Conservation (phyloP, 1,140 invertebrate genomes). For the Spodoptera frugiperda region DNA sequence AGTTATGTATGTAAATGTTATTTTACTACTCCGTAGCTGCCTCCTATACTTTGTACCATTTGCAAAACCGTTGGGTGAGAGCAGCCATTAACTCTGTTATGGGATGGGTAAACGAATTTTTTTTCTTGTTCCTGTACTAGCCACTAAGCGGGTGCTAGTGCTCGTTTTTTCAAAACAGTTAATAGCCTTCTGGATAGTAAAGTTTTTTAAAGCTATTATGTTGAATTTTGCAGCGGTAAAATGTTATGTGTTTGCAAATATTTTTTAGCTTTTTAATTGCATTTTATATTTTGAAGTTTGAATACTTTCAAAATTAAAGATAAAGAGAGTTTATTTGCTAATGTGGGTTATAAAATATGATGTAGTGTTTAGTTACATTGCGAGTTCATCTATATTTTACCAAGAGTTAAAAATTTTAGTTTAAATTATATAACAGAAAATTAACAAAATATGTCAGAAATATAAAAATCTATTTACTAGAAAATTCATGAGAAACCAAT, state of each 20-base stretch:
- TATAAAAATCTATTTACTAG: too few species aligned
- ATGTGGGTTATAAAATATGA: too few species aligned
- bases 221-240: constrained; percentile 11
- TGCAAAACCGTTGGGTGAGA: constrained; percentile 48
- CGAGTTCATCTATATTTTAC: too few species aligned
- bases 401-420: too few species aligned
- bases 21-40: too few species aligned
- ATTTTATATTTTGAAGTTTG: neutral
- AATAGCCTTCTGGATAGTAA: constrained; percentile 49
- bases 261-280: neutral
- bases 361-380: too few species aligned
- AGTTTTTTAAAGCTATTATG: constrained; percentile 29
- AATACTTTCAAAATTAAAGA: too few species aligned
- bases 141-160: constrained; percentile 55
- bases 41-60: constrained; percentile 34
- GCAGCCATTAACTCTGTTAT: constrained; percentile 62
- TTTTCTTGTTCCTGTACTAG: constrained; percentile 55
- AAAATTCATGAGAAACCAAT: too few species aligned
- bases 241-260: neutral
- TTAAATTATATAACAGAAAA: too few species aligned
- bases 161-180: constrained; percentile 56
- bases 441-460: too few species aligned
- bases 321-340: too few species aligned
- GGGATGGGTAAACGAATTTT: constrained; percentile 55
- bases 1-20: too few species aligned